Evolutionary conservation across 2,113 vertebrate genomes (phyloP).

Genomic region (Ariopsis seemanni): DNA sequence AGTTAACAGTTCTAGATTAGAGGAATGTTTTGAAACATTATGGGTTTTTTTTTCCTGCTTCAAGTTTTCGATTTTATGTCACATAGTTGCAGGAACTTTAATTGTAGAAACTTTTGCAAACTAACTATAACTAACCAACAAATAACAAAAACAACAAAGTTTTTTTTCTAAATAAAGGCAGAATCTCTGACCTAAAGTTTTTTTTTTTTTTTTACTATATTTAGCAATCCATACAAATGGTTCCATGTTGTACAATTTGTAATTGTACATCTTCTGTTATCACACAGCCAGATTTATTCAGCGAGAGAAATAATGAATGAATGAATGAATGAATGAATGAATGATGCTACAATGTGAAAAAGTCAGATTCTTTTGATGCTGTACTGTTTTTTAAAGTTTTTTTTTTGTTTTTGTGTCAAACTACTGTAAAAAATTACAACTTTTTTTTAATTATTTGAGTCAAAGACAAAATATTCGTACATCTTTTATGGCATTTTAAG

Average conservation of each 20-base stretch:
- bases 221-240: not conserved
- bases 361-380: not conserved
- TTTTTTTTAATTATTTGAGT: too few relatives aligned
- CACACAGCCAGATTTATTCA: not conserved
- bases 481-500: not conserved
- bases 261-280: not conserved
- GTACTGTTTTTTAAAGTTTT: too few relatives aligned
- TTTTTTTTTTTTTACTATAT: too few relatives aligned
- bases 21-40: not conserved
- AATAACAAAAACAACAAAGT: not conserved
- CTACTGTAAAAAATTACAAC: too few relatives aligned
- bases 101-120: not conserved
- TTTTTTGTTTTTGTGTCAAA: not conserved
- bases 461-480: too few relatives aligned
- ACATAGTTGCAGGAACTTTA: not conserved
- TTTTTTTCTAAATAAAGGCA: not conserved
- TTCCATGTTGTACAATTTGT: not conserved
- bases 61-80: not conserved
- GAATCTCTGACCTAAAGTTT: not conserved
- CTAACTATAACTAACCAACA: not conserved
- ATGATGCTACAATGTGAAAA: too few relatives aligned
- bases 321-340: too few relatives aligned
- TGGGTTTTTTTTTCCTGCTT: not conserved
- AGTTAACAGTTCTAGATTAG: not conserved
- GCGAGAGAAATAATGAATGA: not conserved